phyloP scores from a whole-genome alignment of 2,113 vertebrate species.

The Macrotus californicus region DNA sequence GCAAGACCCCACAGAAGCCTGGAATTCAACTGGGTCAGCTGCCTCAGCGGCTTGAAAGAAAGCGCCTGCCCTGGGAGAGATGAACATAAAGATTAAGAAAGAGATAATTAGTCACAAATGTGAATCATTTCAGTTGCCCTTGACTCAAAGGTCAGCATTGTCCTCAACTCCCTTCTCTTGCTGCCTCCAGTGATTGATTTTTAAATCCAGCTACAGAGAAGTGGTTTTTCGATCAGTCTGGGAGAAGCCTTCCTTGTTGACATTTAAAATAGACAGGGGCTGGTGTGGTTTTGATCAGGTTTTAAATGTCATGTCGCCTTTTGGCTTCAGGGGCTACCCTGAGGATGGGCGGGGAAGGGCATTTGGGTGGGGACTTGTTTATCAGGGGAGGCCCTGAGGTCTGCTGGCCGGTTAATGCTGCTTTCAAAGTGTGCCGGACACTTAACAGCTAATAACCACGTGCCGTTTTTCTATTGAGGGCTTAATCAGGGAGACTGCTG shows the following conservation, averaged over 20 bases:
- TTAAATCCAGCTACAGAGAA: slow-evolving; percentile 26
- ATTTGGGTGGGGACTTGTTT: slow-evolving; percentile 33
- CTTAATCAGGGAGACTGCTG: slow-evolving; percentile 11
- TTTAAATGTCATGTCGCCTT: slow-evolving; percentile 54
- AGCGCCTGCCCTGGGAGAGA: neutral
- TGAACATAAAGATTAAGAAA: slow-evolving; percentile 28
- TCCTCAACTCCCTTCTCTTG: neutral
- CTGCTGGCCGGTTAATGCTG: slow-evolving; percentile 19
- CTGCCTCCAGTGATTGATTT: slow-evolving; percentile 17
- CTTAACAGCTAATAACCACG: slow-evolving; percentile 45
- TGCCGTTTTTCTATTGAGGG: slow-evolving; percentile 60
- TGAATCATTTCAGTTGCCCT: slow-evolving; percentile 25
- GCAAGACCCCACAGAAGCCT: neutral
- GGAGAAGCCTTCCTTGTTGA: slow-evolving; percentile 45
- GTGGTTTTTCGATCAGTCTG: neutral
- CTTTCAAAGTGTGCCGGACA: slow-evolving; percentile 1
- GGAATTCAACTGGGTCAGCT: slow-evolving; percentile 22
- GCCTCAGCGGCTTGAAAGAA: slow-evolving; percentile 27
- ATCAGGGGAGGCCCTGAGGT: slow-evolving; percentile 53
- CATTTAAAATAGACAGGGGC: slow-evolving; percentile 31
- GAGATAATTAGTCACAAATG: slow-evolving; percentile 32
- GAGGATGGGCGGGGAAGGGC: neutral
- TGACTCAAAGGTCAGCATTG: slow-evolving; percentile 10
- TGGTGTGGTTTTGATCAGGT: slow-evolving; percentile 37
- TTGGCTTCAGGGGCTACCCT: slow-evolving; percentile 7